These are phyloP conservation scores for Prochilodus magdalenae DNA, from an alignment of 2,113 vertebrate genomes.

Conservation along the genomic window DNA sequence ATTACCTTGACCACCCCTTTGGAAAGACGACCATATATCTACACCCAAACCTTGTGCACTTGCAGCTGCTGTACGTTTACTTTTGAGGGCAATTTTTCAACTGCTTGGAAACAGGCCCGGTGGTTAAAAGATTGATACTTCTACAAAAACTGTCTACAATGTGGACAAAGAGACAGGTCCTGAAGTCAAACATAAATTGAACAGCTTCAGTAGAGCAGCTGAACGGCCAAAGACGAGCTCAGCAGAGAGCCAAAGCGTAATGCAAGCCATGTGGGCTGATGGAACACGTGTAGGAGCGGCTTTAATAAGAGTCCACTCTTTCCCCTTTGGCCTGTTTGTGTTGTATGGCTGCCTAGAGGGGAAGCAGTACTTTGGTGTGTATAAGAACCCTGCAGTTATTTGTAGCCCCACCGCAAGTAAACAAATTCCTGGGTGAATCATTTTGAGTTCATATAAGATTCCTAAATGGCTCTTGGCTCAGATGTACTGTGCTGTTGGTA, in stretches of 20 bases:
- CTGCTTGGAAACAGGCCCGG: background rate
- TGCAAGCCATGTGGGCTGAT: slow-evolving; percentile 67
- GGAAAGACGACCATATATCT: too few species aligned
- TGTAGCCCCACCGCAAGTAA: slow-evolving; percentile 77
- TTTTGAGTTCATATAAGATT: slow-evolving; percentile 47
- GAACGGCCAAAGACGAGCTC: background rate
- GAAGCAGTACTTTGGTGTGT: slow-evolving; percentile 65
- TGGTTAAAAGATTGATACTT: background rate
- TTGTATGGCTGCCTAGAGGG: slow-evolving; percentile 70
- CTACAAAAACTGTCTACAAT: background rate
- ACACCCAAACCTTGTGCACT: background rate
- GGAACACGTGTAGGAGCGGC: slow-evolving; percentile 70
- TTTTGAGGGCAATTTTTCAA: background rate
- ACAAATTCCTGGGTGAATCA: slow-evolving; percentile 75
- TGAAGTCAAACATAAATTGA: background rate
- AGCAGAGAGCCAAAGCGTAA: slow-evolving; percentile 48
- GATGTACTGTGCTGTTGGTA: background rate
- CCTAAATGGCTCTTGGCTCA: background rate
- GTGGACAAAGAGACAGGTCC: background rate
- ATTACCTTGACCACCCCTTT: background rate
- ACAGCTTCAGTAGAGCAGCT: background rate
- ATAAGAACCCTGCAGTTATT: slow-evolving; percentile 76
- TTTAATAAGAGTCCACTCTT: slow-evolving; percentile 68
- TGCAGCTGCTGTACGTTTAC: background rate
- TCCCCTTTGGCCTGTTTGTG: slow-evolving; percentile 67